Percentiles rank a stretch among this genome's conserved stretches.
phyloP scores from a whole-genome alignment of 2,888 invertebrate species.

The Hydraecia micacea region DNA sequence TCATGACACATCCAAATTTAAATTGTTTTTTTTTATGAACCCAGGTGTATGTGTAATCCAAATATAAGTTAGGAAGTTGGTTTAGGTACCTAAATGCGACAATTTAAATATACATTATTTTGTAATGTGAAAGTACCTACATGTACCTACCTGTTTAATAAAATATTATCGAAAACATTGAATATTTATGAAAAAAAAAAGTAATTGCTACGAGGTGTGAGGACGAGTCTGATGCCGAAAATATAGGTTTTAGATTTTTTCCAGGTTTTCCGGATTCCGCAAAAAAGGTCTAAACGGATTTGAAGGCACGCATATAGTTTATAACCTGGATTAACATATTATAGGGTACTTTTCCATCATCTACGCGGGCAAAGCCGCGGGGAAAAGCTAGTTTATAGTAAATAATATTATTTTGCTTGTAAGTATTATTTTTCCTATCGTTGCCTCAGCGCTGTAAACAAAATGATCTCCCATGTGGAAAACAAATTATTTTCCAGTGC shows the following conservation, averaged over 20 bases:
- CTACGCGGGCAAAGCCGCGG: neutral
- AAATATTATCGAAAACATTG: neutral
- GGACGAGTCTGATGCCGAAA: neutral
- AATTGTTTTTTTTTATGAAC: neutral
- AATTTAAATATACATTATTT: neutral
- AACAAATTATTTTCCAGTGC: slow-evolving; percentile 32
- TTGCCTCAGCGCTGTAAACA: neutral
- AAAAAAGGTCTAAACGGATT: neutral
- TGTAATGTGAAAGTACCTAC: neutral
- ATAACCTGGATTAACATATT: neutral
- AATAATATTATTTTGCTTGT: neutral
- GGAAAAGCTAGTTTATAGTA: neutral
- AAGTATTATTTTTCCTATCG: neutral
- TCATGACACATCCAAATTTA: slow-evolving; percentile 1
- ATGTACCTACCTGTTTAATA: neutral
- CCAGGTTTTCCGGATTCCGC: neutral
- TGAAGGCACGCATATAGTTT: too few species aligned
- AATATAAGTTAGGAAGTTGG: neutral
- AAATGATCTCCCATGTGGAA: slow-evolving; percentile 15
- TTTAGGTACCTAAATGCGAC: neutral
- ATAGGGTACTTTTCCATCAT: neutral
- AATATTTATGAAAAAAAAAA: neutral
- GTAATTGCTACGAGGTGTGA: neutral
- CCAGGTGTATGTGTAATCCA: neutral
- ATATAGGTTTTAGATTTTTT: neutral